These are phyloP conservation scores for Microcebus ravelobensis DNA, from an alignment of 2,113 vertebrate species.

Conservation along the genomic window DNA sequence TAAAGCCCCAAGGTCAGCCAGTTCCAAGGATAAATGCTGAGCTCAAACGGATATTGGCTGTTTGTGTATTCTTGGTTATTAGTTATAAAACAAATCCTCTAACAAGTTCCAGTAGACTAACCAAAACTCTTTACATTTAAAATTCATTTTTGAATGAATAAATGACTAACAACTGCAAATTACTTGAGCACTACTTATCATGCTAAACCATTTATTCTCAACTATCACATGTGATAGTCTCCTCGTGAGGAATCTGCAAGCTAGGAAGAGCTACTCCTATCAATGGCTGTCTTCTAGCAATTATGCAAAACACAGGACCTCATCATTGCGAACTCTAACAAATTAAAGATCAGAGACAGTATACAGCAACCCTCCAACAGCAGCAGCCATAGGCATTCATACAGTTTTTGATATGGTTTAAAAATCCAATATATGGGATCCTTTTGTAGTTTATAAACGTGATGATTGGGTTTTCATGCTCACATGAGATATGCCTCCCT, in stretches of 20 bases:
- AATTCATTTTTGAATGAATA: neutral
- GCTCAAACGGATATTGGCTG: neutral
- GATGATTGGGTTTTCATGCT: no score
- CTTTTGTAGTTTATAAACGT: no score
- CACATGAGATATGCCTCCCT: no score
- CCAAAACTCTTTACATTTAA: neutral
- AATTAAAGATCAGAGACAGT: neutral
- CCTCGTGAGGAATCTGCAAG: neutral
- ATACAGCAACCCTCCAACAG: neutral
- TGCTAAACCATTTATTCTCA: neutral
- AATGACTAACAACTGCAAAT: neutral
- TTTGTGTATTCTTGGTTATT: neutral
- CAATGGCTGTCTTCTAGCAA: neutral
- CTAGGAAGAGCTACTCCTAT: neutral
- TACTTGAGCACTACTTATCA: neutral
- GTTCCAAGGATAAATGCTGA: constrained; percentile 12
- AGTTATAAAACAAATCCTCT: constrained; percentile 3
- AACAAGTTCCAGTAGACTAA: neutral
- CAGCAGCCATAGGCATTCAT: neutral
- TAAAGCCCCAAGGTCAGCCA: neutral
- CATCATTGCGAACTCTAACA: neutral
- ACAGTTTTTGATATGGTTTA: neutral
- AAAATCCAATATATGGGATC: neutral
- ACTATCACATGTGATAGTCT: neutral
- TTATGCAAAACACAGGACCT: neutral